Percentiles rank a stretch among this genome's conserved stretches.
These are phyloP conservation scores for Ciconia nigra DNA, from an alignment of 2,797 vertebrate genomes.

Conservation along the genomic window DNA sequence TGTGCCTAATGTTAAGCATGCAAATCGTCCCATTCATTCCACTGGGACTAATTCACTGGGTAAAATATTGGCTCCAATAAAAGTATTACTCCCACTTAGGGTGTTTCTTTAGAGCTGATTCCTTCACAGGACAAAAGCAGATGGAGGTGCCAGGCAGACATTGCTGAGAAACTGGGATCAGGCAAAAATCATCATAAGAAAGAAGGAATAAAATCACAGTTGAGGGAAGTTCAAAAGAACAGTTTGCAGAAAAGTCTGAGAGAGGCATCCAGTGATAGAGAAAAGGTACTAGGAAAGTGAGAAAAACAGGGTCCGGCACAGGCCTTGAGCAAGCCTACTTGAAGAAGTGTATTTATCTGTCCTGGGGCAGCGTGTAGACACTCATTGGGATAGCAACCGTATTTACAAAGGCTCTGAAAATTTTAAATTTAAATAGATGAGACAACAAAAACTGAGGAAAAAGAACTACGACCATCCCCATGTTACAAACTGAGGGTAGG, in stretches of 20 bases:
- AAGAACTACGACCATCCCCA: not conserved
- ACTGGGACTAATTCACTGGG: not conserved
- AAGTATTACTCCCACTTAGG: not conserved
- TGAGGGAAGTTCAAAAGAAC: not conserved
- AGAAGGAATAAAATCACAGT: not conserved
- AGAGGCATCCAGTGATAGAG: not conserved
- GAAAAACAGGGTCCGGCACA: not conserved
- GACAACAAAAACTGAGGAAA: not conserved
- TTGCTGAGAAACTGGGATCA: not conserved
- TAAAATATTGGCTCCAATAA: constrained; percentile 2
- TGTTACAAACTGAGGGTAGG: not conserved
- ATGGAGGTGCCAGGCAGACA: not conserved
- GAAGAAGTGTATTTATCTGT: not conserved
- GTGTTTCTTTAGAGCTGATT: not conserved
- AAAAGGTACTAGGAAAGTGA: not conserved
- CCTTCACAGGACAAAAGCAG: not conserved
- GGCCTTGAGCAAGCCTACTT: not conserved
- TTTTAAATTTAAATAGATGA: not conserved
- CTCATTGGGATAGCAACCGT: not conserved
- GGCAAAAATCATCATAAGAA: not conserved
- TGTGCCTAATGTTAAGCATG: not conserved
- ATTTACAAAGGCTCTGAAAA: not conserved
- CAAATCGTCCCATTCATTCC: not conserved
- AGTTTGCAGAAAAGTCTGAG: not conserved
- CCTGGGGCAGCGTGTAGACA: not conserved